Percentiles rank a stretch among this genome's conserved stretches.
phyloP scores from a whole-genome alignment of 2,113 vertebrate genomes.

The Empidonax traillii region DNA sequence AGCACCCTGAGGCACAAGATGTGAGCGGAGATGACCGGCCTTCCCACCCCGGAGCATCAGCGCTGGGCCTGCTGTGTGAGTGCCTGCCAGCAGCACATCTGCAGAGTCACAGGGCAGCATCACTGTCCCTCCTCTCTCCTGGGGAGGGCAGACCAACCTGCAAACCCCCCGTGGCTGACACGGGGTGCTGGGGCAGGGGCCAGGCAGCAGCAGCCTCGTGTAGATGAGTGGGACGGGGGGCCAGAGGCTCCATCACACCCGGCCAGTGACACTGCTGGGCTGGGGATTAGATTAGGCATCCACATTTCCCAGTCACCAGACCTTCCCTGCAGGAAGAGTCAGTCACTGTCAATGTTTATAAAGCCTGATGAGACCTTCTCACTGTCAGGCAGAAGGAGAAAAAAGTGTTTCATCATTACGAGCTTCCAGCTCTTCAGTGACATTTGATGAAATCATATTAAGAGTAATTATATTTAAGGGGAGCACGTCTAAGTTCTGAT shows the following conservation, averaged over 20 bases:
- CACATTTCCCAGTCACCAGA: not conserved
- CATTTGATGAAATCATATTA: slow-evolving; percentile 57
- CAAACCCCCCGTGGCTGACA: not conserved
- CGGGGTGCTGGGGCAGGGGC: not conserved
- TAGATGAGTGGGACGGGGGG: not conserved
- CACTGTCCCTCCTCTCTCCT: not conserved
- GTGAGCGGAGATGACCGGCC: not conserved
- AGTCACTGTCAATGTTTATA: slow-evolving; percentile 45
- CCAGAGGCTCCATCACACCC: accelerated
- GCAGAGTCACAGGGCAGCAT: not conserved
- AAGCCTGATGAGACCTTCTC: not conserved
- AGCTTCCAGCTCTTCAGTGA: slow-evolving; percentile 38
- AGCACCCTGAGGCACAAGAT: accelerated
- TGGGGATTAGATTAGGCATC: not conserved
- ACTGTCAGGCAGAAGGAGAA: not conserved
- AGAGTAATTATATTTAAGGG: slow-evolving; percentile 25
- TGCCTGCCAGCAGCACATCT: not conserved
- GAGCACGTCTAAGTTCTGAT: slow-evolving; percentile 10
- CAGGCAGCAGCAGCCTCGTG: not conserved
- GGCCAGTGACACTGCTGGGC: accelerated
- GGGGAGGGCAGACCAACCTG: not conserved
- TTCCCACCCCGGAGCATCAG: not conserved
- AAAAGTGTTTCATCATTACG: not conserved
- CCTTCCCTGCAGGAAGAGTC: slow-evolving; percentile 34
- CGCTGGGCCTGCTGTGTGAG: not conserved